Evolutionary conservation across 2,888 invertebrate genomes (phyloP).

Genomic region (Xylocampa areola): DNA sequence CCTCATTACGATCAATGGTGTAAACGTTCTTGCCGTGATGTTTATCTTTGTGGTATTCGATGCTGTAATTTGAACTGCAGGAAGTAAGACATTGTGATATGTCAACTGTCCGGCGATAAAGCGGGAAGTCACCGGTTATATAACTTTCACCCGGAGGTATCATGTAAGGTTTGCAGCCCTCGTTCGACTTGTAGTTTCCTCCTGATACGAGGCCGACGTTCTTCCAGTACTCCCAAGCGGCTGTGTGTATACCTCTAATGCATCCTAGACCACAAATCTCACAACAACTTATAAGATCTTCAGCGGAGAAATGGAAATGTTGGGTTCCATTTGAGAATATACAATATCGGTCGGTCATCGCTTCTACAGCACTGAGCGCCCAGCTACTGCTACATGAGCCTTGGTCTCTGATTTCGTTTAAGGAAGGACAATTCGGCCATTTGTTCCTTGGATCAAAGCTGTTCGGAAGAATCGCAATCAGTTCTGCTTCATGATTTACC

Average conservation of each 20-base stretch:
- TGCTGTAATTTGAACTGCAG: constrained; percentile 18
- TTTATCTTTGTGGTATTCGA: constrained; percentile 32
- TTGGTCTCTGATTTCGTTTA: constrained; percentile 95
- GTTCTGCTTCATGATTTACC: constrained; percentile 70
- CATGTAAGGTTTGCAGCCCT: constrained; percentile 34
- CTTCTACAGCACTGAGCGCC: constrained; percentile 97
- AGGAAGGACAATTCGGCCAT: constrained; percentile 96
- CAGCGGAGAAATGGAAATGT: constrained; percentile 40
- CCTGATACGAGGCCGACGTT: constrained; percentile 38
- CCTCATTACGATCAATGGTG: constrained; percentile 20
- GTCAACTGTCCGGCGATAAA: background rate
- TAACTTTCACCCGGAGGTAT: constrained; percentile 15
- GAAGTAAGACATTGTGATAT: constrained; percentile 22
- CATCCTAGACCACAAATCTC: constrained; percentile 44
- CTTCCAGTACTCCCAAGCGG: constrained; percentile 38
- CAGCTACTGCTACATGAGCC: constrained; percentile 98
- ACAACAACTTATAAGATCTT: constrained; percentile 43
- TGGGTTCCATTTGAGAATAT: constrained; percentile 29
- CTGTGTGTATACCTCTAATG: constrained; percentile 21
- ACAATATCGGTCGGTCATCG: constrained; percentile 94
- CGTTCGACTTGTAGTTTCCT: constrained; percentile 26
- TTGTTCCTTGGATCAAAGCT: constrained; percentile 94
- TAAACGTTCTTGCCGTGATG: constrained; percentile 30
- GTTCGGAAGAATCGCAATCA: constrained; percentile 90
- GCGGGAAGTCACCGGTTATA: background rate